A percentile compares a stretch with the other conserved stretches of the same genome.
Evolutionary conservation across 1,140 invertebrate genomes (phyloP).

Genomic region (Aphis craccivora): DNA sequence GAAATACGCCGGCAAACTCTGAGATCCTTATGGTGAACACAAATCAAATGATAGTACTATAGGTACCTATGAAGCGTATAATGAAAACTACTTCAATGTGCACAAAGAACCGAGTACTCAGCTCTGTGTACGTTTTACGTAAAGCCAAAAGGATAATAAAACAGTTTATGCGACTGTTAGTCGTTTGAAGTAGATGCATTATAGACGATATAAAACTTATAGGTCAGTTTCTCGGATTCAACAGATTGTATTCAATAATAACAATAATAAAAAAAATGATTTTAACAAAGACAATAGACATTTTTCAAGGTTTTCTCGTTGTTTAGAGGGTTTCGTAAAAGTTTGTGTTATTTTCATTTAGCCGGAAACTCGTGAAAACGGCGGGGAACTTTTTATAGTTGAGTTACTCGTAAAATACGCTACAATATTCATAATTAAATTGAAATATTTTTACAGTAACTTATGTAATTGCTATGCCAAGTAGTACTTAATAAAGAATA

Average conservation of each 20-base stretch:
- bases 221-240: background rate
- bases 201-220: background rate
- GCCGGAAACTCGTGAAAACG: background rate
- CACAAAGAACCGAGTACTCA: background rate
- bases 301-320: background rate
- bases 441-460: background rate
- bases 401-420: background rate
- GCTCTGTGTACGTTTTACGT: background rate
- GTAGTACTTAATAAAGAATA: background rate
- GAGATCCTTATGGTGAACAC: background rate
- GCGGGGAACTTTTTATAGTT: background rate
- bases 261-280: background rate
- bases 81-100: background rate
- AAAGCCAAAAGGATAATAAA: background rate
- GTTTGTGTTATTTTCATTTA: background rate
- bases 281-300: background rate
- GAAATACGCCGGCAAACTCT: background rate
- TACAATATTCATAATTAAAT: background rate
- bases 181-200: background rate
- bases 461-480: background rate
- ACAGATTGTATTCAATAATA: conserved; percentile 1
- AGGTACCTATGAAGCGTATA: background rate
- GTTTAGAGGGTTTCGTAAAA: background rate
- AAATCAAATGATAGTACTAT: background rate
- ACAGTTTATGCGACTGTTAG: background rate